Base-by-base conservation (phyloP, 2,888 invertebrate genomes). In the Parelbella ahira region DNA sequence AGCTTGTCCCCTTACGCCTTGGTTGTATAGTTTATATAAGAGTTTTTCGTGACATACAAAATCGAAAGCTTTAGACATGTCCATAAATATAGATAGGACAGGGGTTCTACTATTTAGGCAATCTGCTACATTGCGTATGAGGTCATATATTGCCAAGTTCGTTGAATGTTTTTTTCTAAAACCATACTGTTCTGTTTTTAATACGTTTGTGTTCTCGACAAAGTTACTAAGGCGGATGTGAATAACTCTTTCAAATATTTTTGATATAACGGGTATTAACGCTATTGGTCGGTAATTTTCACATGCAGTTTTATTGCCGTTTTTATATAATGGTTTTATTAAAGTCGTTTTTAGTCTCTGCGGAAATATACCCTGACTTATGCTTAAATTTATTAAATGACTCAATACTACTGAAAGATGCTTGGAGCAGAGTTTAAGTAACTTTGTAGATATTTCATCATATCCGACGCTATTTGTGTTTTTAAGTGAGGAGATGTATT, bases 21-120 rank as follows among this genome's bases (percentile, higher is more conserved):
- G 30, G 15, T 4, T 13, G 1, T 32, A 28, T 4, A 12, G 38
- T 37, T 49, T 51, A 0, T n/a, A 5, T 1, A 50, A 15, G 3
- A 53, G 36, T 3, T 30, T 38, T 3, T 24, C 3, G 19, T 53
- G 49, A 15, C 44, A 10, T 4, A 49, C 50, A 8, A 37, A 46
- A 34, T 53, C 52, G 10, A 50, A 53, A 1, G 48, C 50, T 19
- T 50, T 41, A n/a, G 46, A 42, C 43, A 51, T 44, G 6, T 51
- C 49, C 37, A 45, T 47, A 29, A 34, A 53, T 7, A 53, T 4
- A 1, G 46, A 37, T 4, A 21, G 6, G 4, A 33, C 6, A 18
- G 38, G 23, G 7, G 18, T n/a, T 32, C 13, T 34, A 9, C 3
- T 5, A n/a, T 32, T 30, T 9, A 37, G n/a, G 19, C 37, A 25